phyloP scores from a whole-genome alignment of 1,140 invertebrate genomes.

The Euschistus heros region DNA sequence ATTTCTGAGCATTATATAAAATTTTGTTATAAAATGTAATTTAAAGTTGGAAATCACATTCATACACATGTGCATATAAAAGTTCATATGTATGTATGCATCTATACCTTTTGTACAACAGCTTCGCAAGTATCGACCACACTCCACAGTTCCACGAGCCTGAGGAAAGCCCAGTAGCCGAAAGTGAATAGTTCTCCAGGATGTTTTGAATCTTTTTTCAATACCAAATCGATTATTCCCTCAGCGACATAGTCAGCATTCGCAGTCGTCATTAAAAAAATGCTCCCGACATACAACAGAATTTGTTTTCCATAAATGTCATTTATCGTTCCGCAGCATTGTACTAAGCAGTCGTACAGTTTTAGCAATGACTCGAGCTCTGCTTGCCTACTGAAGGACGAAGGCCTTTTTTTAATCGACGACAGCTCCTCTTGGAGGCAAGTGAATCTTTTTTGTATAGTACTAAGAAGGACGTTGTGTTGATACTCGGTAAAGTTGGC shows the following conservation, averaged over 20 bases:
- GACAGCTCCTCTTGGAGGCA: not conserved
- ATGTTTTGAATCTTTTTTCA: too few species aligned
- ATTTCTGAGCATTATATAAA: too few species aligned
- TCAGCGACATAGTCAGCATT: not conserved
- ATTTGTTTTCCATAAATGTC: constrained; percentile 1
- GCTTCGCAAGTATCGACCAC: too few species aligned
- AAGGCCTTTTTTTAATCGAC: not conserved
- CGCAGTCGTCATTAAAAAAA: not conserved
- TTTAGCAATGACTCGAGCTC: not conserved
- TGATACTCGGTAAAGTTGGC: not conserved
- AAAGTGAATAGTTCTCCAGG: too few species aligned
- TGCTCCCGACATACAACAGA: not conserved
- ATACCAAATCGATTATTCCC: too few species aligned
- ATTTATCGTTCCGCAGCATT: not conserved
- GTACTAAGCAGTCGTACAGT: not conserved
- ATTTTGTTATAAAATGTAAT: too few species aligned
- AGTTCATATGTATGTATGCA: too few species aligned
- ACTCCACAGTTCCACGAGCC: too few species aligned
- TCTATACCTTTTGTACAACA: too few species aligned
- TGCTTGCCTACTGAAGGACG: not conserved
- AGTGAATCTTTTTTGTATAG: not conserved
- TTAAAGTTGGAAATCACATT: too few species aligned
- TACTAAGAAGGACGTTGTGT: not conserved
- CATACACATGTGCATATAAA: too few species aligned
- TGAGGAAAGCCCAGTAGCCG: too few species aligned